These are phyloP conservation scores for Chelonia mydas DNA, from an alignment of 2,797 vertebrate genomes.

Conservation along the genomic window DNA sequence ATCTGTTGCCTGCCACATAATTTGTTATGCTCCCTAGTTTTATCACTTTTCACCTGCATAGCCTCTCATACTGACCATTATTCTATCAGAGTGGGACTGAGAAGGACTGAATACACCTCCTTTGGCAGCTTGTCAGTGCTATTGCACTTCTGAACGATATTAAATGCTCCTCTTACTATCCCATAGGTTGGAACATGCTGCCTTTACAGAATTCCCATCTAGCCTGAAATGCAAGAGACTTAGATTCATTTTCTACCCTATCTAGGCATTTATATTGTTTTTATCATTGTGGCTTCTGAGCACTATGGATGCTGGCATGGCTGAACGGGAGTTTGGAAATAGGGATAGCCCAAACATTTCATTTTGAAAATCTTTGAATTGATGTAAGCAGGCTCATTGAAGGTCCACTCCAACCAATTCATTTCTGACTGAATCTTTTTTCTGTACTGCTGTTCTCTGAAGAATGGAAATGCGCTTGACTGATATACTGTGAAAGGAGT, in stretches of 20 bases:
- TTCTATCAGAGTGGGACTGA: neutral
- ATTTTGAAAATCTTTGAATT: neutral
- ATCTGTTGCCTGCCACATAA: neutral
- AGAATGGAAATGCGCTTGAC: neutral
- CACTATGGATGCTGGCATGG: neutral
- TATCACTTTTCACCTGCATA: neutral
- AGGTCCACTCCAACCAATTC: neutral
- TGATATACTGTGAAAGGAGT: neutral
- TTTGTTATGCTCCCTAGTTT: neutral
- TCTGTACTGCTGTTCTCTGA: neutral
- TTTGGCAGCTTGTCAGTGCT: neutral
- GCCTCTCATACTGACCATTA: neutral
- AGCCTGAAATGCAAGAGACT: neutral
- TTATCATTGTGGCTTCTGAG: neutral
- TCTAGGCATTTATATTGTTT: neutral
- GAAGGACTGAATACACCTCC: neutral
- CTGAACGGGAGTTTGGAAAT: neutral
- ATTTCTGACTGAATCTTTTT: neutral
- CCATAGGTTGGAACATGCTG: neutral
- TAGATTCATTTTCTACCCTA: no score
- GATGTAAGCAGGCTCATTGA: neutral
- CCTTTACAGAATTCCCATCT: neutral
- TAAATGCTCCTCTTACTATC: neutral
- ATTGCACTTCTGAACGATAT: rapidly evolving
- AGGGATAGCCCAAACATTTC: neutral